Evolutionary conservation across 2,888 invertebrate genomes (phyloP).

Genomic region (Polydrusus pterygomalis): DNA sequence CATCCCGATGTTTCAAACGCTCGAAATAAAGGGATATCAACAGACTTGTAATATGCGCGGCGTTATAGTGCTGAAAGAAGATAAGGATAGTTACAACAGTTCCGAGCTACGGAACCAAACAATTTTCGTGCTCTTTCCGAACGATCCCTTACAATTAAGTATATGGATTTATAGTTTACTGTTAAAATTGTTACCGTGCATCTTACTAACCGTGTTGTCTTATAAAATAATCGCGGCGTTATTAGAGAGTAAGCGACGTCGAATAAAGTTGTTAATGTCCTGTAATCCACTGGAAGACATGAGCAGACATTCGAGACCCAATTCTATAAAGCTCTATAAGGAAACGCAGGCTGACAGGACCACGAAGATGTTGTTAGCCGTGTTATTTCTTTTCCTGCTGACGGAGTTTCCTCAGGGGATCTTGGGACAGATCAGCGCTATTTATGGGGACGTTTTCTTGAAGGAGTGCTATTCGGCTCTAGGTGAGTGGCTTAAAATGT

Average conservation of each 20-base stretch:
- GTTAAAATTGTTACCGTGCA: constrained; percentile 57
- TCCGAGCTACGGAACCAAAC: constrained; percentile 53
- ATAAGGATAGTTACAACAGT: constrained; percentile 47
- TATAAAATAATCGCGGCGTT: constrained; percentile 58
- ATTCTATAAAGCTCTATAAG: constrained; percentile 51
- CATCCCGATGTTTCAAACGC: constrained; percentile 85
- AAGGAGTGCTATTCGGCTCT: constrained; percentile 56
- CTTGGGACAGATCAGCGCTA: constrained; percentile 72
- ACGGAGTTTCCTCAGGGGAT: constrained; percentile 86
- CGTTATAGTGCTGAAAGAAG: constrained; percentile 55
- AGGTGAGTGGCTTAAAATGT: constrained; percentile 48
- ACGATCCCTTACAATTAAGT: constrained; percentile 55
- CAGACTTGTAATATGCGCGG: constrained; percentile 56
- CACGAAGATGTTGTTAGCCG: constrained; percentile 89
- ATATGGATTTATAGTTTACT: constrained; percentile 59
- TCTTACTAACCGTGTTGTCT: constrained; percentile 55
- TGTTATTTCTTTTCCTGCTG: constrained; percentile 86
- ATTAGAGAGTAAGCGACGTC: constrained; percentile 56
- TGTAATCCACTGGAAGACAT: constrained; percentile 52
- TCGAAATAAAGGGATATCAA: constrained; percentile 72
- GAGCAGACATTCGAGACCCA: constrained; percentile 34
- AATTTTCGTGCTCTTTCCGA: constrained; percentile 55
- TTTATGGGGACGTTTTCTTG: constrained; percentile 54
- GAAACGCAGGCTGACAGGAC: constrained; percentile 87
- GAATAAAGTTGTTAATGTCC: constrained; percentile 51